These are phyloP conservation scores for Polylopha cassiicola DNA, from an alignment of 2,888 invertebrate genomes.

Conservation along the genomic window DNA sequence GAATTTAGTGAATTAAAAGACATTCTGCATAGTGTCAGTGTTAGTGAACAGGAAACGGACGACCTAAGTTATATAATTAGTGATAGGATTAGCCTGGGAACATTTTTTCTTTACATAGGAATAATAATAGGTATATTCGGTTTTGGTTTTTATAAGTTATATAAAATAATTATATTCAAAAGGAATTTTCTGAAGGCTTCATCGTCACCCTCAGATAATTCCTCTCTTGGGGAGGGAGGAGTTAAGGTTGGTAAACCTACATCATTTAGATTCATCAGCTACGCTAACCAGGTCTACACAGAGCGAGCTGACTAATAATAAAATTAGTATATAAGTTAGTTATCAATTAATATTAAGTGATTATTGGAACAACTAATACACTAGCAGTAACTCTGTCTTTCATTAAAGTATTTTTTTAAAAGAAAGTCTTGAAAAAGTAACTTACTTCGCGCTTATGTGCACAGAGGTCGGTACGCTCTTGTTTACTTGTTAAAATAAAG, in stretches of 20 bases:
- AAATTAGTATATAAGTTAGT: background rate
- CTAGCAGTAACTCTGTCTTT: background rate
- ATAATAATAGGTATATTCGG: background rate
- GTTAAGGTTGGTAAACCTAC: background rate
- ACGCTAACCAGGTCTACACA: background rate
- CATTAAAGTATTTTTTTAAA: background rate
- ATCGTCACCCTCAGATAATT: slow-evolving; percentile 1
- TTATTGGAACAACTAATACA: background rate
- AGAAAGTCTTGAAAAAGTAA: background rate
- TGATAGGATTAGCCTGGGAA: background rate
- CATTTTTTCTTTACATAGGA: background rate
- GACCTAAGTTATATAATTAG: background rate
- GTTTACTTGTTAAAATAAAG: too few species aligned
- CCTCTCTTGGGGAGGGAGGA: slow-evolving; percentile 1
- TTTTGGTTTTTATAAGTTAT: slow-evolving; percentile 2
- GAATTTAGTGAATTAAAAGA: background rate
- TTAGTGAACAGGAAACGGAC: background rate
- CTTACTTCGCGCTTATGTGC: background rate
- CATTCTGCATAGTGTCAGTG: background rate
- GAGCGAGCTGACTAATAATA: background rate
- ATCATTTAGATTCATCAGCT: background rate
- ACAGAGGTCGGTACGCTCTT: too few species aligned
- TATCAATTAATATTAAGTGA: background rate
- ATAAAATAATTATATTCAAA: background rate
- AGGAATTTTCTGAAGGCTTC: slow-evolving; percentile 4